Evolutionary conservation across 2,888 invertebrate species (phyloP), one percentile per base, ranked within the genome.

Genomic region (Zaprionus obscuricornis): DNA sequence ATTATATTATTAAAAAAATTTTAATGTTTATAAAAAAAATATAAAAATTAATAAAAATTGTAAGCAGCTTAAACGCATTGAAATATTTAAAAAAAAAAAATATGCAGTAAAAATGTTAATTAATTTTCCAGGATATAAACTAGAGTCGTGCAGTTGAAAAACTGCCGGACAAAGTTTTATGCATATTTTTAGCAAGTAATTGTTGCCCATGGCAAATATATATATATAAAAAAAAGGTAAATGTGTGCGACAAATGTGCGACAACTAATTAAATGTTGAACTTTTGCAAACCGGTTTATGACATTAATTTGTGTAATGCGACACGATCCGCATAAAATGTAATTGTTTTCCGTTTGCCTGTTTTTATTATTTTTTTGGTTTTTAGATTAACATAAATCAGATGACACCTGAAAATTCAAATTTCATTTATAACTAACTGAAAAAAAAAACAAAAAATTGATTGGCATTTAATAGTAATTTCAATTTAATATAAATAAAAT

Each of bases 251-350:
- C 14, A 45, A 47, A 33, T 52, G 17, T n/a, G n/a, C 26, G 5
- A 11, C 26, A 18, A 55, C 56, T 66, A 71, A 66, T 70, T 50
- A 58, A 65, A 67, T 55, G 49, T 7, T 50, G 39, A 65, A 60
- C 68, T 62, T 31, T 65, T 59, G n/a, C n/a, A 51, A 37, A 51
- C 14, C 14, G 18, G 11, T 47, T 70, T 58, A 58, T 45, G 36
- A 45, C 31, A 45, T 57, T 47, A 58, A 72, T 62, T 72, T 65
- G 54, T 52, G 46, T 58, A 57, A 62, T 70, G 50, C 43, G 47
- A 59, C 58, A 64, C 67, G n/a, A 72, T 51, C 31, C 13, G 2
- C 51, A 66, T n/a, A n/a, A n/a, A n/a, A 63, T 67, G 55, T 39
- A 60, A 55, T 50, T 45, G 43, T 66, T 59, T 66, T 69, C 14